A percentile compares a stretch with the other conserved stretches of the same genome.
phyloP scores from a whole-genome alignment of 2,797 vertebrate genomes.

The Euthynnus affinis region DNA sequence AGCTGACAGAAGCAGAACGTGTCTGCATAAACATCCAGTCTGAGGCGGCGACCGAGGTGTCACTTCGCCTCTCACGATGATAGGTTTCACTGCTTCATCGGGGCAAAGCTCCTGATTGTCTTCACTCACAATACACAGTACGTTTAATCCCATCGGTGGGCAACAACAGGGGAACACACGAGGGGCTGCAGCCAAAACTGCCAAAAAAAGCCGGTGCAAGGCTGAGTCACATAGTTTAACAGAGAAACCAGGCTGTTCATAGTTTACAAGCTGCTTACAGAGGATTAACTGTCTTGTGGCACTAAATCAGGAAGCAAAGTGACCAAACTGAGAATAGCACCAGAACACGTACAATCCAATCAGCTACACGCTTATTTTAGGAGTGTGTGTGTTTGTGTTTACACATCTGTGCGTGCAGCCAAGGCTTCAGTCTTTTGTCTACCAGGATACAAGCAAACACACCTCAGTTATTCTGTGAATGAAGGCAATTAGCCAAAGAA shows the following conservation, averaged over 20 bases:
- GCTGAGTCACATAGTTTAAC: slow-evolving; percentile 24
- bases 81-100: not conserved
- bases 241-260: not conserved
- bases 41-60: not conserved
- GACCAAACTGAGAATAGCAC: slow-evolving; percentile 44
- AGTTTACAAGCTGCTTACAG: slow-evolving; percentile 57
- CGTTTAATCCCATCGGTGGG: not conserved
- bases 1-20: not conserved
- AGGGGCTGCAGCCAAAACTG: not conserved
- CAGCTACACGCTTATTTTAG: slow-evolving; percentile 39
- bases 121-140: not conserved
- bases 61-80: no score
- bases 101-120: not conserved
- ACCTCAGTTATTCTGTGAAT: no score
- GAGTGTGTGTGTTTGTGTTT: slow-evolving; percentile 10
- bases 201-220: not conserved
- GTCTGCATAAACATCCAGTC: not conserved
- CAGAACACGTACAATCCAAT: slow-evolving; percentile 55
- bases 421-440: not conserved
- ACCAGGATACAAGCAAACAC: not conserved
- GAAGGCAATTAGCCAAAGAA: no score
- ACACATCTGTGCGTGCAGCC: slow-evolving; percentile 4
- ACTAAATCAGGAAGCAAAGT: slow-evolving; percentile 60
- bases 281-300: slow-evolving; percentile 50
- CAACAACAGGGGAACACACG: not conserved